Evolutionary conservation across 2,888 invertebrate genomes (phyloP).

Genomic region (Nemotelus nigrinus): DNA sequence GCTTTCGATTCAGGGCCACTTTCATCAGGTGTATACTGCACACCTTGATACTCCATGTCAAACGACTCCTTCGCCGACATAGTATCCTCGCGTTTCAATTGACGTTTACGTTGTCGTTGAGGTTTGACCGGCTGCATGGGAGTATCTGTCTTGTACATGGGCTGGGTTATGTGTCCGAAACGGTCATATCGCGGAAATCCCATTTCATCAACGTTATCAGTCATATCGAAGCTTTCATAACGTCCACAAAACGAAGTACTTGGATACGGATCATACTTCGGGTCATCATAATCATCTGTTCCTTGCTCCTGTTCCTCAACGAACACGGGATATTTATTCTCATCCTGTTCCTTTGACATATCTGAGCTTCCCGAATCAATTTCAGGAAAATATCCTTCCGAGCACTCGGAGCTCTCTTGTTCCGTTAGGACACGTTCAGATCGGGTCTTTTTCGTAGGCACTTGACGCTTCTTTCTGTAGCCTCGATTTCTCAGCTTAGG

Average conservation of each 20-base stretch:
- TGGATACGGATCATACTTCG: slow-evolving; percentile 65
- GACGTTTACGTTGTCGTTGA: slow-evolving; percentile 63
- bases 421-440: slow-evolving; percentile 61
- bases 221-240: slow-evolving; percentile 72
- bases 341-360: slow-evolving; percentile 67
- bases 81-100: slow-evolving; percentile 63
- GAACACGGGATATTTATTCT: slow-evolving; percentile 61
- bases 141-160: slow-evolving; percentile 58
- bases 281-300: slow-evolving; percentile 70
- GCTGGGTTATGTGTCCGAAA: slow-evolving; percentile 67
- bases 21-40: slow-evolving; percentile 55
- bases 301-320: slow-evolving; percentile 63
- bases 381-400: slow-evolving; percentile 76
- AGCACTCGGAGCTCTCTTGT: slow-evolving; percentile 73
- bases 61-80: slow-evolving; percentile 52
- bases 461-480: slow-evolving; percentile 74
- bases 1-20: slow-evolving; percentile 62
- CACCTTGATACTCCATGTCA: slow-evolving; percentile 52
- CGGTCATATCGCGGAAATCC: slow-evolving; percentile 73
- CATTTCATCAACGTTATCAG: slow-evolving; percentile 74
- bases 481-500: slow-evolving; percentile 75
- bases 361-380: slow-evolving; percentile 72
- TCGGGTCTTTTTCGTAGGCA: slow-evolving; percentile 60
- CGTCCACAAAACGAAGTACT: slow-evolving; percentile 58
- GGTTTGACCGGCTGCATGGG: slow-evolving; percentile 64